Evolutionary conservation across 2,113 vertebrate species (phyloP).

Genomic region (Ancistrus triradiatus): DNA sequence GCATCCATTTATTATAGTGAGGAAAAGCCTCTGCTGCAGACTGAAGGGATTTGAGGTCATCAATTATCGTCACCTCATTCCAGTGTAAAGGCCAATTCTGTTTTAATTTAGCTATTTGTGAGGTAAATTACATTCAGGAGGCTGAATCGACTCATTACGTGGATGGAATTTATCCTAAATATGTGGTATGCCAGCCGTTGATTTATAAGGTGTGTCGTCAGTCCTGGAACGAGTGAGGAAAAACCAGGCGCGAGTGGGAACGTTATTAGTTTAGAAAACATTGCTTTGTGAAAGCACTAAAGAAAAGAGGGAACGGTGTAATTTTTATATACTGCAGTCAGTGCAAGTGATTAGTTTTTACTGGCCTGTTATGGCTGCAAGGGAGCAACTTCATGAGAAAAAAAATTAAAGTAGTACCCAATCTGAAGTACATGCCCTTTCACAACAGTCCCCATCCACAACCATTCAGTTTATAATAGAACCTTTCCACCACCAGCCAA

Average conservation of each 20-base stretch:
- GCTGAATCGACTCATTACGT: not conserved
- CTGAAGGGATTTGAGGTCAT: not conserved
- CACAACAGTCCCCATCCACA: too few species aligned
- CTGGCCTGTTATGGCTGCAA: not conserved
- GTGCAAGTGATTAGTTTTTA: not conserved
- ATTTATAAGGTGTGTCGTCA: not conserved
- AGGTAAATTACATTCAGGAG: constrained; percentile 15
- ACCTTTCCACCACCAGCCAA: too few species aligned
- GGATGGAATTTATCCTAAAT: constrained; percentile 3
- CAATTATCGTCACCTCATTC: constrained; percentile 10
- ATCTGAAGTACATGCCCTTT: too few species aligned
- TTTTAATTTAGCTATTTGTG: constrained; percentile 1
- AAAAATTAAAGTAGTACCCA: not conserved
- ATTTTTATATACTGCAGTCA: not conserved
- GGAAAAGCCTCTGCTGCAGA: constrained; percentile 21
- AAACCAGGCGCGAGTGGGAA: not conserved
- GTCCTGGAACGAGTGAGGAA: not conserved
- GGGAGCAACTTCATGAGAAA: not conserved
- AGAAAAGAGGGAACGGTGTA: not conserved
- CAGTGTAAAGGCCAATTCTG: constrained; percentile 3
- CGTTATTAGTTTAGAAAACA: constrained; percentile 2
- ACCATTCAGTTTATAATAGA: too few species aligned
- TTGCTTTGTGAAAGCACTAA: not conserved
- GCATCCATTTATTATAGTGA: constrained; percentile 14
- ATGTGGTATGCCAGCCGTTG: not conserved